phyloP scores from a whole-genome alignment of 2,113 vertebrate genomes.

The Pachycephala philippinensis region DNA sequence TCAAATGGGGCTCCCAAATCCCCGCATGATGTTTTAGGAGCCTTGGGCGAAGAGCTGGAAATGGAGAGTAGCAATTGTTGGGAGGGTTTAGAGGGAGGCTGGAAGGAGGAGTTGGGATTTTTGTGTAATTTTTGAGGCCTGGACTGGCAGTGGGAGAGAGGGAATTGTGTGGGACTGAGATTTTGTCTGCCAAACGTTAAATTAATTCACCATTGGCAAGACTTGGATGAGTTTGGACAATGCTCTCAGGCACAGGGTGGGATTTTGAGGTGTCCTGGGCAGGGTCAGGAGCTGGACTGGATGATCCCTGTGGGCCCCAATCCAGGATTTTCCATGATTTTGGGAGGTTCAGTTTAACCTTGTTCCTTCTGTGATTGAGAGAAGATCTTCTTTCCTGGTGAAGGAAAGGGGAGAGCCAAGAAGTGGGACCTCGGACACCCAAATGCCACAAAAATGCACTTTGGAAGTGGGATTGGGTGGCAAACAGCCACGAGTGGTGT shows the following conservation, averaged over 20 bases:
- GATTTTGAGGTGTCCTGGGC: not conserved
- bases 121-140: fast-evolving
- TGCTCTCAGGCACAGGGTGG: fast-evolving
- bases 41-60: conserved; percentile 15
- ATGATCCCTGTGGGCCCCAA: no score
- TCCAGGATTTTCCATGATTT: not conserved
- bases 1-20: conserved; percentile 48
- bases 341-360: not conserved
- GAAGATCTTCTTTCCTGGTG: not conserved
- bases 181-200: not conserved
- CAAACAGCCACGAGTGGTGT: fast-evolving
- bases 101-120: not conserved
- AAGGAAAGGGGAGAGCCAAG: not conserved
- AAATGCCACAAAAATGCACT: fast-evolving
- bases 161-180: not conserved
- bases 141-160: not conserved
- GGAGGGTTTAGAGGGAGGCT: not conserved
- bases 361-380: no score
- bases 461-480: not conserved
- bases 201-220: fast-evolving
- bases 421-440: not conserved
- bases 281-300: not conserved
- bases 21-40: conserved; percentile 2
- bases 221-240: not conserved
- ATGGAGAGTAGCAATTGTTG: not conserved